A percentile compares a stretch with the other conserved stretches of the same genome.
These are phyloP conservation scores for Crenichthys baileyi DNA, from an alignment of 2,797 vertebrate species.

Conservation along the genomic window DNA sequence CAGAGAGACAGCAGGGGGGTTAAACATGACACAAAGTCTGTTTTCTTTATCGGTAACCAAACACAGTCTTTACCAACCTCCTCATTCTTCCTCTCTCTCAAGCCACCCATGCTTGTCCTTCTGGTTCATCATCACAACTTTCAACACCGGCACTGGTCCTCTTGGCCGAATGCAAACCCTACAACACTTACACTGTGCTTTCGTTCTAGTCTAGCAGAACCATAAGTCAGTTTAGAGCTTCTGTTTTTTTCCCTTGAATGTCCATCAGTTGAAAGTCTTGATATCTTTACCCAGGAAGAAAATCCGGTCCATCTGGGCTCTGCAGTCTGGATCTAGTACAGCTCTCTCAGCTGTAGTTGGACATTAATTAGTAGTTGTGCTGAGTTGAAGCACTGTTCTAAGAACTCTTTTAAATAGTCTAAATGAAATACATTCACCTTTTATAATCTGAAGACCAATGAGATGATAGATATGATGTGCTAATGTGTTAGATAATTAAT, in stretches of 20 bases:
- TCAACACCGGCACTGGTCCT: constrained; percentile 3
- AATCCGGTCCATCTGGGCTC: neutral
- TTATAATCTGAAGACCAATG: neutral
- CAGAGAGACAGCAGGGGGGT: constrained; percentile 38
- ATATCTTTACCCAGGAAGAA: neutral
- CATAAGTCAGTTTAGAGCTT: constrained; percentile 1
- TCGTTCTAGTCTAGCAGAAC: constrained; percentile 1
- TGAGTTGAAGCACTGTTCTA: neutral
- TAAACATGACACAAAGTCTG: constrained; percentile 73
- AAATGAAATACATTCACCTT: neutral
- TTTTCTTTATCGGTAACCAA: constrained; percentile 73
- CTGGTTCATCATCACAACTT: constrained; percentile 13
- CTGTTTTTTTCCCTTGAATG: neutral
- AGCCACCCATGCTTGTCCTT: constrained; percentile 3
- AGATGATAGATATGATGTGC: neutral
- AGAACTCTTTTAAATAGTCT: constrained; percentile 3
- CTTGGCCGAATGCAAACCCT: constrained; percentile 5
- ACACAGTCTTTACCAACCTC: constrained; percentile 57
- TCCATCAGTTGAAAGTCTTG: neutral
- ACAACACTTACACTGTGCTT: neutral
- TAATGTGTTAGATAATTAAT: neutral
- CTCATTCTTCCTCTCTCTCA: constrained; percentile 19
- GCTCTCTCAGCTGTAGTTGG: neutral
- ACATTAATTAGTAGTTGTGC: neutral
- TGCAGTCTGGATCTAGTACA: neutral